These are phyloP conservation scores for Tychaedon coryphoeus DNA, from an alignment of 2,113 vertebrate genomes.

Conservation along the genomic window DNA sequence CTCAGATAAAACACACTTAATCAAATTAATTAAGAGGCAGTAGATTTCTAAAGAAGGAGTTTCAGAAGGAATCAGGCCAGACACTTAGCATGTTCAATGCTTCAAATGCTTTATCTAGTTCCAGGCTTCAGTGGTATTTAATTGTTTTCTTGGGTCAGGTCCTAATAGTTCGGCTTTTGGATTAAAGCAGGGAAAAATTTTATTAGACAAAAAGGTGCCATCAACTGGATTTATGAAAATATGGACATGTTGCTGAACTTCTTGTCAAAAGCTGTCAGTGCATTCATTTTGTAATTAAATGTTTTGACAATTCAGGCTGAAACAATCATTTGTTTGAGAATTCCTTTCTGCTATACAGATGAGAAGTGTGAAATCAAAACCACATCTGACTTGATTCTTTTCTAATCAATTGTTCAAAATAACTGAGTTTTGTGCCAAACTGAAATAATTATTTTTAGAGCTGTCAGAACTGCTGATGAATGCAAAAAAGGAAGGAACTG, in stretches of 20 bases:
- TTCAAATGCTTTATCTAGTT: neutral
- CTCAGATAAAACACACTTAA: slow-evolving; percentile 32
- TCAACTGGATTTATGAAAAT: slow-evolving; percentile 1
- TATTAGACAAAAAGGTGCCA: neutral
- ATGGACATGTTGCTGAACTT: neutral
- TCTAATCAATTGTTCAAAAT: slow-evolving; percentile 9
- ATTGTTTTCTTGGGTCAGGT: neutral
- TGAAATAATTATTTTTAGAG: neutral
- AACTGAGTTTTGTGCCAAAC: neutral
- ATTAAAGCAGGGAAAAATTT: neutral
- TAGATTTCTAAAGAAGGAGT: slow-evolving; percentile 7
- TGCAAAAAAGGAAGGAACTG: neutral
- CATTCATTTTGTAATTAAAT: slow-evolving; percentile 15
- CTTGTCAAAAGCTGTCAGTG: neutral
- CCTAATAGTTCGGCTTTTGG: neutral
- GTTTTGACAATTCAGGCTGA: neutral
- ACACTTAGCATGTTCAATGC: neutral
- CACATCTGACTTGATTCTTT: neutral
- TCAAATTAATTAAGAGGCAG: slow-evolving; percentile 58
- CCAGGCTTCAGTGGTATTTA: neutral
- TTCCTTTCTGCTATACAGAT: neutral
- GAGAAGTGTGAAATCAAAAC: neutral
- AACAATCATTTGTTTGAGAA: neutral
- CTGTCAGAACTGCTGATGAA: neutral
- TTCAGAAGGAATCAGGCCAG: slow-evolving; percentile 1